Base-by-base conservation (phyloP, 2,888 invertebrate genomes). In the Drosophila robusta region DNA sequence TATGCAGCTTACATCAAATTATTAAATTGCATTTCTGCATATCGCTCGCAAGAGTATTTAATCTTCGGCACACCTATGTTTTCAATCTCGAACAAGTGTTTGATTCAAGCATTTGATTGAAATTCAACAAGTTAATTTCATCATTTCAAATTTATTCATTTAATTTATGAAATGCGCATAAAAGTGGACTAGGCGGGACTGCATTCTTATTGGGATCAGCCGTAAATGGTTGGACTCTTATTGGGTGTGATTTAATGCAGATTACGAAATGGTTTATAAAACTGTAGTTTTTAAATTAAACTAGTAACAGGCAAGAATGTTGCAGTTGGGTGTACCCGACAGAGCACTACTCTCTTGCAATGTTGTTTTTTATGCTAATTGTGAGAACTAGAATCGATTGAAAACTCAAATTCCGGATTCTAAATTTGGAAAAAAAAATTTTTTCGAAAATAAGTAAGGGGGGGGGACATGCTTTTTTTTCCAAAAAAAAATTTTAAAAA, bases 71-170 rank as follows among this genome's bases (percentile, higher is more conserved):
- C 5, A 11, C 4, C 16, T 6, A 7, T 39, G 6, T 45, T 38
- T 58, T 34, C 44, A 56, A 58, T 45, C 14, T 26, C 24, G 39
- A 24, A 26, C 38, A 26, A 63, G 38, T 69, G 44, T 58, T 39
- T 18, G 55, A 60, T 63, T 66, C 60, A 66, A 67, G 46, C 49
- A 45, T 73, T 58, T 64, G 60, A 75, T 85, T 80, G 77, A 79
- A 83, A 77, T 74, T 50, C 66, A 72, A 61, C 55, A 24, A 51
- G 64, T 45, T 26, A 62, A 85, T 85, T 85, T 80, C 85, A 85
- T 85, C 85, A 85, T 87, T 69, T 63, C 51, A 39, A 50, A 55
- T 70, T 55, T 41, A 73, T 68, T 72, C 42, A 62, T 52, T 60
- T 61, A 55, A 70, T 75, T 82, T 75, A 80, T 70, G 50, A 67